Evolutionary conservation across 2,797 vertebrate species (phyloP).

Genomic region (Molossus molossus): DNA sequence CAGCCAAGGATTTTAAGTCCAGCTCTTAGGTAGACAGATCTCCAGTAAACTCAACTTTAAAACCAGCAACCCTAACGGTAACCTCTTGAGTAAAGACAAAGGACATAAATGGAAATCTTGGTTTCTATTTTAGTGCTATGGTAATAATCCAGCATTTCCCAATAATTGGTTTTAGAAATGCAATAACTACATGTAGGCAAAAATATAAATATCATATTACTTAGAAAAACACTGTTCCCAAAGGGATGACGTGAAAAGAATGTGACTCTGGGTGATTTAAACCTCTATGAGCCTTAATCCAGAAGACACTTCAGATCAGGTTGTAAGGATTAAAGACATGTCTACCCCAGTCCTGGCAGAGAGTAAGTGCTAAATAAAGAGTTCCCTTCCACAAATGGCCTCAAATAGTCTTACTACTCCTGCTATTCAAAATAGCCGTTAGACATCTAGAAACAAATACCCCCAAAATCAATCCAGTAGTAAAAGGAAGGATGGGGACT

Average conservation of each 20-base stretch:
- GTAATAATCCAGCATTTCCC: background rate
- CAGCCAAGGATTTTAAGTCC: background rate
- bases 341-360: background rate
- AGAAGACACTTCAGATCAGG: background rate
- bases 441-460: background rate
- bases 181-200: background rate
- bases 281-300: background rate
- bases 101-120: background rate
- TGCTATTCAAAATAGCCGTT: background rate
- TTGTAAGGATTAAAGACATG: constrained; percentile 10
- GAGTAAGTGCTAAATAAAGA: background rate
- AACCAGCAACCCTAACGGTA: background rate
- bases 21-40: background rate
- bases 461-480: background rate
- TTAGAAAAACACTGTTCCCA: constrained; percentile 53
- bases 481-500: background rate
- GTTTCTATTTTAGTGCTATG: constrained; percentile 7
- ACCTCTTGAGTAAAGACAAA: background rate
- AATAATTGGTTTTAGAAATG: constrained; percentile 27
- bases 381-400: background rate
- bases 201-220: background rate
- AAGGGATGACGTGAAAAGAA: background rate
- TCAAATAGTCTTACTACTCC: background rate
- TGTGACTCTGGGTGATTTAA: constrained; percentile 46
- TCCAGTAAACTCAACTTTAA: constrained; percentile 18